phyloP scores from a whole-genome alignment of 1,140 invertebrate genomes.

The Apis cerana region DNA sequence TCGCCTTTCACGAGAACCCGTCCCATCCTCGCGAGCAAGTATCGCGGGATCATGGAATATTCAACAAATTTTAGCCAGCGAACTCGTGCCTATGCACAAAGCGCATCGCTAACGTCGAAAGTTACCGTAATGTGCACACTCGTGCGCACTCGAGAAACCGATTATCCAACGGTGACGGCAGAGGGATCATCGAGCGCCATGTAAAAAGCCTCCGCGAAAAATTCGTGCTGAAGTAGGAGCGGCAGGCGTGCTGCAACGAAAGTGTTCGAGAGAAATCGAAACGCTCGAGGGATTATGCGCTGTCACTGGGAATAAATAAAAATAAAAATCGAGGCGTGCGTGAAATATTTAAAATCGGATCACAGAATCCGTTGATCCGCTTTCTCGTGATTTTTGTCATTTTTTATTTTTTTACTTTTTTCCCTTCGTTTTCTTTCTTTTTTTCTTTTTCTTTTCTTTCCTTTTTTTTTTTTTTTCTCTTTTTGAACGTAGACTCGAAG shows the following conservation, averaged over 20 bases:
- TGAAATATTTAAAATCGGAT: not conserved
- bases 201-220: not conserved
- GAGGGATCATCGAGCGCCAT: not conserved
- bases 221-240: not conserved
- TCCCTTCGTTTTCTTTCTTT: no score
- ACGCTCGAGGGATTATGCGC: not conserved
- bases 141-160: not conserved
- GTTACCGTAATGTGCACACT: no score
- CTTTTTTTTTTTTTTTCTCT: not conserved
- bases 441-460: no score
- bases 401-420: not conserved
- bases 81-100: slow-evolving; percentile 14
- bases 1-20: slow-evolving; percentile 33
- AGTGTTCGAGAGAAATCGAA: not conserved
- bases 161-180: not conserved
- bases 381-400: not conserved
- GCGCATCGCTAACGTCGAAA: slow-evolving; percentile 26
- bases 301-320: not conserved
- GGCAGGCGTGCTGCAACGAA: not conserved
- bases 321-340: not conserved
- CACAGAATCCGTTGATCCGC: not conserved
- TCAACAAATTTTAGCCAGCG: slow-evolving; percentile 7
- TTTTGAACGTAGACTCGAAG: not conserved
- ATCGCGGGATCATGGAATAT: slow-evolving; percentile 32
- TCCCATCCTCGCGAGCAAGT: not conserved